Evolutionary conservation across 2,888 invertebrate species (phyloP).

Genomic region (Cryptophagus acutangulus): DNA sequence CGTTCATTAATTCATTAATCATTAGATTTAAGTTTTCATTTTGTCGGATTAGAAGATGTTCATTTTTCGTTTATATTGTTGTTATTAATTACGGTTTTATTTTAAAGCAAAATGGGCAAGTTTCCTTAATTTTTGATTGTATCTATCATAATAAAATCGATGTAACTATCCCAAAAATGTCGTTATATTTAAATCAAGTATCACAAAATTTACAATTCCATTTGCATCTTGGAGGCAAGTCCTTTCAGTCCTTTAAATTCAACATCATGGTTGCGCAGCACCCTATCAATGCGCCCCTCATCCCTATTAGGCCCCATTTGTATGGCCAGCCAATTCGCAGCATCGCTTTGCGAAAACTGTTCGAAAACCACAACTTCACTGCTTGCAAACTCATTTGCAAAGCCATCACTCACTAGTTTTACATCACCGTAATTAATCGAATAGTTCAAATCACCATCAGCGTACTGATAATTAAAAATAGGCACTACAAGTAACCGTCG

Average conservation of each 20-base stretch:
- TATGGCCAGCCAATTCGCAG: conserved; percentile 28
- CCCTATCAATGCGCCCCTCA: conserved; percentile 19
- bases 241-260: conserved; percentile 33
- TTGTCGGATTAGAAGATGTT: not conserved
- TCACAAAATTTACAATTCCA: too few relatives aligned
- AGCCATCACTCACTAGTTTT: conserved; percentile 23
- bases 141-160: too few relatives aligned
- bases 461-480: conserved; percentile 36
- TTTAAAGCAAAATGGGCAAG: not conserved
- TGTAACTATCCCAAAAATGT: too few relatives aligned
- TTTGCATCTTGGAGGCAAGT: conserved; percentile 26
- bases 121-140: not conserved
- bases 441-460: conserved; percentile 23
- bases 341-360: conserved; percentile 25
- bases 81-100: not conserved
- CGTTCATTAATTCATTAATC: not conserved
- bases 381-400: conserved; percentile 24
- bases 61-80: not conserved
- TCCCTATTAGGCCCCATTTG: conserved; percentile 20
- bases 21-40: not conserved
- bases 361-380: conserved; percentile 32
- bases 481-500: conserved; percentile 29
- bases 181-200: too few relatives aligned
- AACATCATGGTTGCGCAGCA: conserved; percentile 29
- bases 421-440: conserved; percentile 25